Evolutionary conservation across 2,113 vertebrate species (phyloP), one percentile per base, ranked within the genome.

Genomic region (Haemorhous mexicanus): DNA sequence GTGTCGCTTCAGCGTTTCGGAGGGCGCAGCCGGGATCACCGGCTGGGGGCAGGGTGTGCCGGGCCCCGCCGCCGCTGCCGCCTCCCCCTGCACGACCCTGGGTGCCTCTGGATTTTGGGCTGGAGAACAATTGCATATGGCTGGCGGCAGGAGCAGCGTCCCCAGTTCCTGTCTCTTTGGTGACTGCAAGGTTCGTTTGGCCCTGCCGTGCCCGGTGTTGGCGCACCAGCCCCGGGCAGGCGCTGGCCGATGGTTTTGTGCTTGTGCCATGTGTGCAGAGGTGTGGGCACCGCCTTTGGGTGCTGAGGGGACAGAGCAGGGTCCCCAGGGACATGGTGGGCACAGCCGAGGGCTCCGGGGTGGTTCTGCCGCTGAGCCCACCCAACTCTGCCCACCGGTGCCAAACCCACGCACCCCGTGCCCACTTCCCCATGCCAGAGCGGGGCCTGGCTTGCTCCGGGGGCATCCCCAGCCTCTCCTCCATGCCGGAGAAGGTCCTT

Each of bases 1-100:
- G 94, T 97, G 96, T 95, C 33, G 86, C 91, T 93, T 97, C 96
- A 97, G 97, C 94, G 41, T 95, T 97, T 96, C 64, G 56, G 90
- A 79, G 94, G 77, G 84, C 14, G 46, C 73, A 85, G 92, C 78
- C 16, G 49, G 90, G 94, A 89, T 92, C 46, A 21, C 87, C 11
- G 86, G 86, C 81, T 72, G 95, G 96, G 95, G 95, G 93, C 75
- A 37, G 96, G 95, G 94, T 76, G 92, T 13, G 13, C 82, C 33
- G 2, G 62, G 74, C 62, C 92, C 87, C 59, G 2, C 26, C 3
- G 11, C 3, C 2, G 2, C 53, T 69, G 16, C 7, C 2, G 0
- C 3, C 33, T 26, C 9, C 2, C 50, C 24, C 39, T 1, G 26
- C 11, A 20, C 26, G 61, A 26, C 52, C 66, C 43, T 1, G 28